Evolutionary conservation across 2,888 invertebrate species (phyloP), one percentile per base, ranked within the genome.

Genomic region (Acanthoscelides obtectus): DNA sequence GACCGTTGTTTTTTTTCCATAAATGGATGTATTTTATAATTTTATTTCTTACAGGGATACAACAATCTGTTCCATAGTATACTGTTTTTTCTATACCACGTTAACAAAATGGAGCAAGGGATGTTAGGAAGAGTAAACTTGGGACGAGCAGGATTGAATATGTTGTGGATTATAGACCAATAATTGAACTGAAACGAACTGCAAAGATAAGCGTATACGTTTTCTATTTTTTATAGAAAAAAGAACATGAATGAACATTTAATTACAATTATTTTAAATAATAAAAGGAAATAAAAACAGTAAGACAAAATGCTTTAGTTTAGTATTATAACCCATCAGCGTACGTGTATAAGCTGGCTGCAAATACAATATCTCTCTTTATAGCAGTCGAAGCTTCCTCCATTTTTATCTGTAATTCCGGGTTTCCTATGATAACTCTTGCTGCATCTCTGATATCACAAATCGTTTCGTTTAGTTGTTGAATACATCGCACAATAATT

Each of bases 281-380:
- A 45, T 64, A 45, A 67, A 45, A 45, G 3, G 12, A 45, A 45
- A 45, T 45, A 45, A 45, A 45, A 45, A 45, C 17, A 45, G 45
- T 45, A 6, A 45, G 17, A 45, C 45, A 45, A 1, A 63, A 21
- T 27, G 69, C 22, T 69, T 2, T 20, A 68, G 3, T 20, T 68
- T 22, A 22, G 65, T 64, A 65, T 73, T 70, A 77, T 27, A 76
- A 17, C 63, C 74, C 74, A 63, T 79, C 80, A 21, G 85, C 84
- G 78, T 88, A 87, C 2, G 96, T 97, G 82, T 99, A 99, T 67
- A 99, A 89, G 85, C 97, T 98, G 27, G 97, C 97, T 22, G 98
- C 96, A 84, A 99, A 99, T 0, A 99, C 99, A 80, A 99, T 99
- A 84, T 99, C 99, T 73, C 99, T 88, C 84, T 98, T 97, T 76